Conservation (phyloP, 2,888 invertebrate genomes). For the Flexamia atlantica region DNA sequence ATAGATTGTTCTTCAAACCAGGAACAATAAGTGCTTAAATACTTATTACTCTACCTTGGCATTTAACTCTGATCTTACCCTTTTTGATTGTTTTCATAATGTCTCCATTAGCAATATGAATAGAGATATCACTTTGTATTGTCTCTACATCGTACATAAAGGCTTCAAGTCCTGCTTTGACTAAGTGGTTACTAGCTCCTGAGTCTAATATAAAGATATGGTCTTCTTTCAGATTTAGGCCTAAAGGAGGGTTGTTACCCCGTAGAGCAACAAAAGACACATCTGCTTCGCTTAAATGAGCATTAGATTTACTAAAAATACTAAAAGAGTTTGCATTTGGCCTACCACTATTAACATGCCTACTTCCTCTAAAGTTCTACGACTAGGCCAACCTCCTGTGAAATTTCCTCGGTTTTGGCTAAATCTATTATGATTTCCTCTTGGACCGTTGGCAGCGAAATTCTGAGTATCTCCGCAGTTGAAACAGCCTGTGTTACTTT, state of each 20-base stretch:
- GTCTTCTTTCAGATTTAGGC: neutral
- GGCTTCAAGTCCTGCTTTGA: conserved; percentile 19
- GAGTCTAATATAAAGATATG: conserved; percentile 5
- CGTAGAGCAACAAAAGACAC: conserved; percentile 29
- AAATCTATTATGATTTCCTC: neutral
- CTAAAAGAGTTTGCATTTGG: neutral
- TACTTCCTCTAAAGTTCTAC: neutral
- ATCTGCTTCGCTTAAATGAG: neutral
- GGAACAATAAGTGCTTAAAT: conserved; percentile 54
- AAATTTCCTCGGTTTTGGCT: neutral
- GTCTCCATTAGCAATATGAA: conserved; percentile 54
- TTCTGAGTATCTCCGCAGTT: neutral
- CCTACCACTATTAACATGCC: neutral
- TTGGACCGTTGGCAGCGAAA: neutral
- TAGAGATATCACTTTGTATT: neutral
- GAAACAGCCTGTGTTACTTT: conserved; percentile 9
- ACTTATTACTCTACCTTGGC: neutral
- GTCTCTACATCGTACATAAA: conserved; percentile 11
- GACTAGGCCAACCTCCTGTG: conserved; percentile 30
- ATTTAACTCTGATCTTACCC: conserved; percentile 19
- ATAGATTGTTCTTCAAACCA: conserved; percentile 39
- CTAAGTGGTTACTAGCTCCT: neutral
- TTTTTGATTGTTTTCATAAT: conserved; percentile 24
- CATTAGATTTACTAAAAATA: neutral
- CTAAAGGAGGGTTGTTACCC: neutral